These are phyloP conservation scores for Eupithecia dodoneata DNA, from an alignment of 2,888 invertebrate genomes.

Conservation along the genomic window DNA sequence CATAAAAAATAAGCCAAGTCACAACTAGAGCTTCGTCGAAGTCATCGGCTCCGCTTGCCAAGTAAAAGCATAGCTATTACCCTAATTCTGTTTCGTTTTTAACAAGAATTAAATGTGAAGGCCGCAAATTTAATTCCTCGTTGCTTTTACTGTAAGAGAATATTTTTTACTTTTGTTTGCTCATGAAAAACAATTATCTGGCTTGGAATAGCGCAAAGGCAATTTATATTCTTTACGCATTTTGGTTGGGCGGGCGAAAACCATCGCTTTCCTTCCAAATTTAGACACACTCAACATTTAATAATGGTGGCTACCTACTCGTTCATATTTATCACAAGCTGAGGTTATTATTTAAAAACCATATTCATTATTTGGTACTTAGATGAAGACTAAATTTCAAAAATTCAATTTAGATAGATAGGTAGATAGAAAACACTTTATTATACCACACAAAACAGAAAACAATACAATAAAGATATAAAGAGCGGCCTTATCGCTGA, in stretches of 20 bases:
- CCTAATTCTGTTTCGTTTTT: conserved; percentile 38
- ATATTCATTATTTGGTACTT: neutral
- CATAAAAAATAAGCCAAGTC: conserved; percentile 36
- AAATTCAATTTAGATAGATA: neutral
- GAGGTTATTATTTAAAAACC: neutral
- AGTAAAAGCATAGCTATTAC: conserved; percentile 32
- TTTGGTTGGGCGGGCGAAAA: conserved; percentile 17
- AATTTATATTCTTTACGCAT: conserved; percentile 28
- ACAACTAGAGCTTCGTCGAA: conserved; percentile 25
- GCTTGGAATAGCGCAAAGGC: conserved; percentile 24
- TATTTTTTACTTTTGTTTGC: conserved; percentile 36
- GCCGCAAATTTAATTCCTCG: conserved; percentile 35
- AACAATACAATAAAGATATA: no score
- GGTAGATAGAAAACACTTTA: no score
- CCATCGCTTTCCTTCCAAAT: conserved; percentile 11
- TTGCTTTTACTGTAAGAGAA: conserved; percentile 24
- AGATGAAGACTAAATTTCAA: neutral
- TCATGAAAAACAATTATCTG: conserved; percentile 30
- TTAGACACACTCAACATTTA: neutral
- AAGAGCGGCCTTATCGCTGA: no score
- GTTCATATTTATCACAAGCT: neutral
- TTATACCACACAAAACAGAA: no score
- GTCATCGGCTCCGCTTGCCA: conserved; percentile 21
- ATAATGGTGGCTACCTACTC: neutral
- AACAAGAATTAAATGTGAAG: conserved; percentile 42